Base-by-base conservation (phyloP, 1,140 invertebrate species). In the Achatina immaculata region DNA sequence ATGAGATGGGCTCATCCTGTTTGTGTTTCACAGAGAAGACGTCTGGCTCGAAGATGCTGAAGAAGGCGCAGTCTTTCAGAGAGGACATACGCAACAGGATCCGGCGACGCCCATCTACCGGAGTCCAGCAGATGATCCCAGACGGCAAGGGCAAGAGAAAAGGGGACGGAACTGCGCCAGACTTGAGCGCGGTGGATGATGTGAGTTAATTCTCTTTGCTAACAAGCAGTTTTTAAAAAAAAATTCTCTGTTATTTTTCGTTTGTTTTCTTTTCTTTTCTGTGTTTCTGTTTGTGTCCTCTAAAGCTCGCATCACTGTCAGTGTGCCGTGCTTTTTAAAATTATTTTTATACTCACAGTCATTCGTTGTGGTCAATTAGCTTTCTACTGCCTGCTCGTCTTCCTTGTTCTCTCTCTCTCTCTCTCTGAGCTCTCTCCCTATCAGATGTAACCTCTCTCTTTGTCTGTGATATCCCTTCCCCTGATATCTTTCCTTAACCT, bases 1-100 rank as follows among this genome's bases (percentile, higher is more conserved):
- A 66, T 58, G 34, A 19, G n/a, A 34, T 14, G n/a, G n/a, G n/a
- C 28, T 40, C 38, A n/a, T 48, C 19, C 2, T 65, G 14, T 38
- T 58, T 58, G 71, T 73, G 36, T 68, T 68, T 45, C 71, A n/a
- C 83, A 86, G 86, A 87, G 42, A 86, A 84, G 77, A 74, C 83
- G 21, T 83, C 86, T n/a, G 84, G 76, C 42, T 85, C 85, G 24
- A 88, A 86, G 81, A 86, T 88, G 86, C 83, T 88, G 72, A 88
- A 86, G 85, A 88, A 88, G 82, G 86, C 86, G 34, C 82, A 81
- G 68, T 88, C 86, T 16, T 88, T 88, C 75, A 81, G 86, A 0
- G 86, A 88, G 55, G 86, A 88, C 78, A 81, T 88, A n/a, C 85
- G 86, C 72, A 82, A 81, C 34, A 74, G 81, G 16, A 84, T 88